Evolutionary conservation across 2,797 vertebrate genomes (phyloP).

Genomic region (Sebastes melanostomus): DNA sequence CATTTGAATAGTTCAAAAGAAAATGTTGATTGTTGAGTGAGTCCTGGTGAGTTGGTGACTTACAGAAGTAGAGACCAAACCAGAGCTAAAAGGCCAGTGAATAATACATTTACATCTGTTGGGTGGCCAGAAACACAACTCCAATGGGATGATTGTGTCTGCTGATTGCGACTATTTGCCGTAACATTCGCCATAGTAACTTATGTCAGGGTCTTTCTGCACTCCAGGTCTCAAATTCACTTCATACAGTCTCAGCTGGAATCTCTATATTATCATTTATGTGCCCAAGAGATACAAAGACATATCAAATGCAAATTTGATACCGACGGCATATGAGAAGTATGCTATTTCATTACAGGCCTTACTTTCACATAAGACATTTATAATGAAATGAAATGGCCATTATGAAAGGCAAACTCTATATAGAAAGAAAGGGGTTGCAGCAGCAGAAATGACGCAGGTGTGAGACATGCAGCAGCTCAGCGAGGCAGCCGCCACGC

Average conservation of each 20-base stretch:
- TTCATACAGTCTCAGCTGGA: neutral
- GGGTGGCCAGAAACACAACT: neutral
- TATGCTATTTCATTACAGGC: neutral
- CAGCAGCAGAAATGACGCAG: no score
- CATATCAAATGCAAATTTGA: neutral
- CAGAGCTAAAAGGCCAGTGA: neutral
- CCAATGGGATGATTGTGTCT: neutral
- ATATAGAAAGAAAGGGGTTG: no score
- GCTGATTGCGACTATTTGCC: no score
- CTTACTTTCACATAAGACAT: neutral
- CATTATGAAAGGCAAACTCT: no score
- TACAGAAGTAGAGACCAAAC: neutral
- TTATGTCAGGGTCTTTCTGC: neutral
- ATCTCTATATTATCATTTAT: neutral
- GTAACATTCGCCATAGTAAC: no score
- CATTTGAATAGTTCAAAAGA: no score
- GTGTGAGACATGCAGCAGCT: no score
- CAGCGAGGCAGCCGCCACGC: no score
- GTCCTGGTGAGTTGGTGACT: no score
- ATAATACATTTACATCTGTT: neutral
- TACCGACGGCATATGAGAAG: neutral
- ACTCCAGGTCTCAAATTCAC: neutral
- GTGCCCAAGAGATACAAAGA: neutral
- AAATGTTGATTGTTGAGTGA: no score
- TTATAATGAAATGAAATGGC: no score